Evolutionary conservation across 2,797 vertebrate species (phyloP).

Genomic region (Tragelaphus oryx): DNA sequence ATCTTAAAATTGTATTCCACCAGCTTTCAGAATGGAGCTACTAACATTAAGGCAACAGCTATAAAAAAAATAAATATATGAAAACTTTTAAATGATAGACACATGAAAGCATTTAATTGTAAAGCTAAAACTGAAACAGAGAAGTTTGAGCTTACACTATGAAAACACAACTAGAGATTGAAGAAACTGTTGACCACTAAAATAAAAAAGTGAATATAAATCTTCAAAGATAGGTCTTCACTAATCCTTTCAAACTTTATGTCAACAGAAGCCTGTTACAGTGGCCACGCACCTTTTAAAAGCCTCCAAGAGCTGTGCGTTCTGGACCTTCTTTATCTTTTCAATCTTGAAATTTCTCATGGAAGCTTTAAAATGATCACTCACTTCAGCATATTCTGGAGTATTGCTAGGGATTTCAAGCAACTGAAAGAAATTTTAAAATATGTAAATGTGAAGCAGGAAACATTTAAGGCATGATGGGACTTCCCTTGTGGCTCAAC

Average conservation of each 20-base stretch:
- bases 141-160: background rate
- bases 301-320: slow-evolving; percentile 86
- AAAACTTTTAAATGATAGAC: background rate
- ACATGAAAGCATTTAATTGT: background rate
- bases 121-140: background rate
- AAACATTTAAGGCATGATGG: background rate
- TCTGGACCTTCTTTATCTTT: slow-evolving; percentile 87
- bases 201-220: background rate
- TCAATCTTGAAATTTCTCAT: slow-evolving; percentile 82
- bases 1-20: background rate
- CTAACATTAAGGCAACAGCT: background rate
- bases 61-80: background rate
- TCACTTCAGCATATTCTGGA: slow-evolving; percentile 80
- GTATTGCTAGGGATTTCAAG: slow-evolving; percentile 42
- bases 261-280: background rate
- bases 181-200: background rate
- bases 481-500: background rate
- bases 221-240: background rate
- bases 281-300: slow-evolving; percentile 87
- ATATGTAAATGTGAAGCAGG: background rate
- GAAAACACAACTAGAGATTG: background rate
- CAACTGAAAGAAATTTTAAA: slow-evolving; percentile 70
- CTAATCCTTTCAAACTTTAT: background rate
- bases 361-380: slow-evolving; percentile 82
- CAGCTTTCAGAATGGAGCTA: background rate